Base-by-base conservation (phyloP, 2,888 invertebrate species). In the Pachydiplax longipennis region DNA sequence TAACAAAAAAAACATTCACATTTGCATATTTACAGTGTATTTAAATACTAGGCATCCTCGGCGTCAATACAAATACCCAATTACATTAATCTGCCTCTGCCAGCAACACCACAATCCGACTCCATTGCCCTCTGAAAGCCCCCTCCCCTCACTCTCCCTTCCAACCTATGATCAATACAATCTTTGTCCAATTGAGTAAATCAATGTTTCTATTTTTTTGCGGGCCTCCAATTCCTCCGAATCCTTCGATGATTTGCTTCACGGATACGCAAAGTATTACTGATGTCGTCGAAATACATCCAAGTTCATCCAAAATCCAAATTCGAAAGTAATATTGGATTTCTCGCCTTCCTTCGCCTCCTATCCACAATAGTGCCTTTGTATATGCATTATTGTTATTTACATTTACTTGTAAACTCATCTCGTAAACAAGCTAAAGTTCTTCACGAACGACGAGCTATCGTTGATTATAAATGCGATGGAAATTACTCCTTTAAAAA, bases 71-170 rank as follows among this genome's bases (percentile, higher is more conserved):
- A 53, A 53, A 53, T 25, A 25, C 25, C 10, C n/a, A n/a, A 73
- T 31, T 73, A 73, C 25, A 73, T 73, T 73, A 73, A 73, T 73
- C 37, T n/a, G 37, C 87, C 12, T 4, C 87, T 22, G 18, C 13
- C 31, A 53, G 81, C n/a, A 40, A 53, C 53, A 82, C 82, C 73
- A 48, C 25, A 48, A 15, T 81, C 31, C 83, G 15, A 25, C 53
- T 53, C 31, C 83, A 40, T 83, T 65, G 40, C 58, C 91, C 81
- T 80, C 82, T 25, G 40, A 22, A 80, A 53, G 81, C 37, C 31
- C 58, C 90, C 82, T 73, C 65, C 91, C 90, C 44, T 82, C 65
- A 37, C 83, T 91, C 80, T 80, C 81, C 35, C 83, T 81, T n/a
- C 81, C 90, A 58, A 81, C 81, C 87, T 35, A 48, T 83, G 31